Conservation (phyloP, 2,888 invertebrate genomes). For the Diaperis boleti region DNA sequence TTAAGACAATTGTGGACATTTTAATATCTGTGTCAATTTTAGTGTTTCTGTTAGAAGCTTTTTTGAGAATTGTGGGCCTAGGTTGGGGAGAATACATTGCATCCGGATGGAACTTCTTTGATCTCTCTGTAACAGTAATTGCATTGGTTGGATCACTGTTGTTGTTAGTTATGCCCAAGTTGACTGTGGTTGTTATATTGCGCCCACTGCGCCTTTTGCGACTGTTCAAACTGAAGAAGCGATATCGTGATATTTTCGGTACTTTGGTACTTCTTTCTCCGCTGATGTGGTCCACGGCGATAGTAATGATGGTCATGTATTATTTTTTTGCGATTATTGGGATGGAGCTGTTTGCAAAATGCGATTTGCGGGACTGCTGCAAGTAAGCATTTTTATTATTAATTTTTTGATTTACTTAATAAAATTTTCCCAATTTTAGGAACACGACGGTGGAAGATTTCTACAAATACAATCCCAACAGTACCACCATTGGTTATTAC, state of each 20-base stretch:
- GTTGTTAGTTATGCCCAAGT: constrained; percentile 75
- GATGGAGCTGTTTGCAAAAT: constrained; percentile 86
- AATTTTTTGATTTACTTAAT: constrained; percentile 72
- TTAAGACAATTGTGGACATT: too few species aligned
- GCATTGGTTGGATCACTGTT: constrained; percentile 77
- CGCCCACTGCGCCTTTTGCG: constrained; percentile 77
- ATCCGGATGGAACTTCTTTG: constrained; percentile 90
- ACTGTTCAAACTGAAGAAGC: constrained; percentile 83
- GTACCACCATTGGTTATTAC: constrained; percentile 82
- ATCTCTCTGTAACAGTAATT: constrained; percentile 77
- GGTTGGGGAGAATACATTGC: constrained; percentile 80
- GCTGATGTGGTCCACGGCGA: constrained; percentile 85
- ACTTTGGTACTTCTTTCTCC: constrained; percentile 71
- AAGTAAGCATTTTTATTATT: constrained; percentile 69
- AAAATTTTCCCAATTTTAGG: constrained; percentile 71
- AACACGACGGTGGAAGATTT: constrained; percentile 88
- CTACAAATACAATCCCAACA: constrained; percentile 79
- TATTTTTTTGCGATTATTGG: constrained; percentile 92
- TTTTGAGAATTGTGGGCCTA: constrained; percentile 78
- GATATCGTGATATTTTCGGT: constrained; percentile 63
- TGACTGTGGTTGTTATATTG: constrained; percentile 80
- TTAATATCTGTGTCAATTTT: too few species aligned
- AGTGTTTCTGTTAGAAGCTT: constrained; percentile 84
- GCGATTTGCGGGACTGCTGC: constrained; percentile 85
- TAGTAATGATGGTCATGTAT: constrained; percentile 86